Base-by-base conservation (phyloP, 2,888 invertebrate species). In the Agrochola lota region DNA sequence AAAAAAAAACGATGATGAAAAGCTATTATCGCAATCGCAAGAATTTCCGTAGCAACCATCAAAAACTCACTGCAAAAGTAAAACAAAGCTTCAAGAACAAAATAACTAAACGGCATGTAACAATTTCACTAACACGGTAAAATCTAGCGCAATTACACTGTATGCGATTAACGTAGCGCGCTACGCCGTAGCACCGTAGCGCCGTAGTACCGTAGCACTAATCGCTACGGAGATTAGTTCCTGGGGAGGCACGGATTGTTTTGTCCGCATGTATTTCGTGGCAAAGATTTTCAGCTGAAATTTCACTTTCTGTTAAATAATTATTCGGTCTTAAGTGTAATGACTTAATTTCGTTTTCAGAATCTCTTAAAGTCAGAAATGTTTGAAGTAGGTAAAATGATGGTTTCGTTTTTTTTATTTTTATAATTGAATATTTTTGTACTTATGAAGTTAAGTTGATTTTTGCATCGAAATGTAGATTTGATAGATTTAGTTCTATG, bases 211-310 rank as follows among this genome's bases (percentile, higher is more conserved):
- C 90, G 92, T 93, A 93, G 92, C 91, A 91, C 93, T 94, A 94
- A 94, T 94, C 93, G 92, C 93, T 92, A 92, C 92, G 92, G 90
- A 93, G 94, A 94, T 94, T 94, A 94, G 93, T 91, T 91, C 83
- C 74, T 80, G 75, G 80, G 74, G 84, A 82, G 77, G 77, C 76
- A 84, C 85, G 87, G 87, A 88, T 90, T 92, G 90, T 90, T 89
- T 89, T 87, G 89, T 90, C 87, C 87, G 85, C 70, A 66, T 85
- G 84, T 87, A 74, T 79, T 77, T 76, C 57, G 74, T 87, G 82
- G 87, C 71, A 82, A 81, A 76, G 85, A 75, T 78, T 88, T 88
- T 84, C 80, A 74, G 71, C 67, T 80, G 81, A 81, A 83, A 81
- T 89, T 81, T 88, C 83, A 85, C 79, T 85, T 73, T 78, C 75